Base-by-base conservation (phyloP, 1,140 invertebrate species). In the Drosophila bifasciata region DNA sequence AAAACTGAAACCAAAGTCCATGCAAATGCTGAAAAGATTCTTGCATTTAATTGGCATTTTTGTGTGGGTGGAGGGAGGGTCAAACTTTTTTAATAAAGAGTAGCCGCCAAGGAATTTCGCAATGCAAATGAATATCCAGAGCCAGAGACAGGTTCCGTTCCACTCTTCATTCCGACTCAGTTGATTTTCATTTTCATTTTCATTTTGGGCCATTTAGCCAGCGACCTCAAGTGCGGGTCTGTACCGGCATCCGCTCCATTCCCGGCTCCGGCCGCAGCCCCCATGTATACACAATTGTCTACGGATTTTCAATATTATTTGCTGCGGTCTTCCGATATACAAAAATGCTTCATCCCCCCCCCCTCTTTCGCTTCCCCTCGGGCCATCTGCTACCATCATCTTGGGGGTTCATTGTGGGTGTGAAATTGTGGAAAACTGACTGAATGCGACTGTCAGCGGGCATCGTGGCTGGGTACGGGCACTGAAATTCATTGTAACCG, bases 281-380 rank as follows among this genome's bases (percentile, higher is more conserved):
- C 40, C 41, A n/a, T 55, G 62, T 64, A 61, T 68, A 86, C 77
- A 86, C 83, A 86, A 83, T 88, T 83, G 79, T 88, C 83, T 86
- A 81, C 81, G 83, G 75, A 76, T 83, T 88, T 88, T 88, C 83
- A 83, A 88, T 88, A 88, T 88, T 88, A 88, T 86, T 81, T 86
- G 81, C 60, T 88, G 83, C 53, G 84, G 83, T 88, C 76, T 64
- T 58, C 58, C 66, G 63, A 69, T 69, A 75, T 75, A 64, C 60
- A 75, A 75, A 52, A 69, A 15, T 46, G 28, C 17, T 51, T 32
- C 41, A 32, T 9, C 19, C 2, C 19, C 19, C 19, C 3, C 2
- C 44, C 15, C 16, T 16, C 41, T 32, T 39, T 13, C 28, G 13
- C 6, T 46, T 1, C 46, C 55, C 25, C 36, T 17, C 16, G 8